Percentiles rank a stretch among this genome's conserved stretches.
These are phyloP conservation scores for Tor tambroides DNA, from an alignment of 2,113 vertebrate species.

Conservation along the genomic window DNA sequence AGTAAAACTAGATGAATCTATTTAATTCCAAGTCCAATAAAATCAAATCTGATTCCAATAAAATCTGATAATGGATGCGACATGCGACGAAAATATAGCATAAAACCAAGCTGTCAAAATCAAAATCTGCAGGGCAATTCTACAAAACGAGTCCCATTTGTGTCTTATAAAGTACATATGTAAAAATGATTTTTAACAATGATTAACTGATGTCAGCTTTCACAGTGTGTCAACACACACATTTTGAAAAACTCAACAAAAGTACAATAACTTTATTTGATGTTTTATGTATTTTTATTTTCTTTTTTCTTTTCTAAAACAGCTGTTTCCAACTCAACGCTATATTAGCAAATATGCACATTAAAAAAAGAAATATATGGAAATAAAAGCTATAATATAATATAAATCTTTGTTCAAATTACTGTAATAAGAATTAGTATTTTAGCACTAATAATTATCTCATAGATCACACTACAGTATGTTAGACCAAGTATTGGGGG, in stretches of 20 bases:
- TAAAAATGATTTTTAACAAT: not conserved
- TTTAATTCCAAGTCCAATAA: not conserved
- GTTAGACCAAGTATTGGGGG: too few species aligned
- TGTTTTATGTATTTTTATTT: not conserved
- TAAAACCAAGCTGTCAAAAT: conserved; percentile 2
- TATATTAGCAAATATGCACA: not conserved
- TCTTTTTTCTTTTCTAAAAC: not conserved
- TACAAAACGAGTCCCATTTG: not conserved
- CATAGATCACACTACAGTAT: too few species aligned
- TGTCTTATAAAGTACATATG: not conserved
- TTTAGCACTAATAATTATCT: too few species aligned
- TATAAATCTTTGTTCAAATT: too few species aligned
- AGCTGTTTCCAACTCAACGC: not conserved
- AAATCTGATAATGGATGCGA: not conserved
- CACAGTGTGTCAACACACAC: not conserved
- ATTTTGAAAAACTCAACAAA: too few species aligned
- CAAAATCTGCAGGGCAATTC: not conserved
- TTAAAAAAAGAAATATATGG: not conserved
- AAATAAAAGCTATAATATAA: not conserved
- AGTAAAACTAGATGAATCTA: not conserved
- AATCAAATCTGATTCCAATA: not conserved
- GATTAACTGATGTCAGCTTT: not conserved
- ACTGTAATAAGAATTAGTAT: too few species aligned
- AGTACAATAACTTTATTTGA: not conserved
- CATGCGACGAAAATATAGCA: not conserved